phyloP scores from a whole-genome alignment of 2,113 vertebrate species.

The Grallaria varia region DNA sequence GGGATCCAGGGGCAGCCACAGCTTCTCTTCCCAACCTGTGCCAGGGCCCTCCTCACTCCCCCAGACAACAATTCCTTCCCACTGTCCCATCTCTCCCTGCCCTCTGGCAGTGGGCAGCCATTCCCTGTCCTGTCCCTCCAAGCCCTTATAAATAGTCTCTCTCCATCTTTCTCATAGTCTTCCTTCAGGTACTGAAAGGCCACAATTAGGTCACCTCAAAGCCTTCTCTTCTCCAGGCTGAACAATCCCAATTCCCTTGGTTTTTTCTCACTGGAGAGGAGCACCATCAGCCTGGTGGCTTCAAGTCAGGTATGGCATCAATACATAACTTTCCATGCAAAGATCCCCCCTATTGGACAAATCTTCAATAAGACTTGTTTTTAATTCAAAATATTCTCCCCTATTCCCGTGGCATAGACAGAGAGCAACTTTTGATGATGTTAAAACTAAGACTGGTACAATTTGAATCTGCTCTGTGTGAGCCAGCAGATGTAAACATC shows the following conservation, averaged over 20 bases:
- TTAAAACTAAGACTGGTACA: neutral
- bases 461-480: neutral
- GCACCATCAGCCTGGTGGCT: neutral
- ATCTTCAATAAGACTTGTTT: neutral
- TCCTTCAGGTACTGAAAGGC: neutral
- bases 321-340: neutral
- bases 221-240: neutral
- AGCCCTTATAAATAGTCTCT: rapidly evolving
- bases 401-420: neutral
- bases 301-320: neutral
- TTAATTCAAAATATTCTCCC: neutral
- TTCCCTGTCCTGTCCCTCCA: neutral
- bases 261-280: neutral
- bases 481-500: neutral
- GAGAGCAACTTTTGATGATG: neutral
- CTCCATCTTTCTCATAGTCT: neutral
- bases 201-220: neutral
- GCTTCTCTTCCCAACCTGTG: rapidly evolving
- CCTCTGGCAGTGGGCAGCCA: neutral
- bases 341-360: neutral
- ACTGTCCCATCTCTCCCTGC: rapidly evolving
- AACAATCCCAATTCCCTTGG: neutral
- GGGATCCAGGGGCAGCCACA: neutral
- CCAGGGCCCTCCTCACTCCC: rapidly evolving
- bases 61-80: rapidly evolving